Conservation (phyloP, 2,888 invertebrate genomes). For the Spialia ferax region DNA sequence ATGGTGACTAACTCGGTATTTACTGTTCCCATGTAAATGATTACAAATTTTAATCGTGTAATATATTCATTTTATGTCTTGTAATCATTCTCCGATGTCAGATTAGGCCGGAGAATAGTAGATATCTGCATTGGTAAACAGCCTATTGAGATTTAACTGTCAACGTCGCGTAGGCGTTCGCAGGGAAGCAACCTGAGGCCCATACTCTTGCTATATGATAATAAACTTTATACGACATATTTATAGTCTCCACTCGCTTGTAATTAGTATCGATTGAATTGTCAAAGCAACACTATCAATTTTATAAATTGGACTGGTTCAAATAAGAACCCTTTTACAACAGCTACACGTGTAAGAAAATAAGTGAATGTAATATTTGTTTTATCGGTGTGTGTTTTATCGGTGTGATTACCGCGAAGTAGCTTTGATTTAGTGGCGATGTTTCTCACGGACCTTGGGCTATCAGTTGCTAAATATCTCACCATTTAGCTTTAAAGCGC, state of each 20-base stretch:
- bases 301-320: slow-evolving; percentile 25
- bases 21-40: slow-evolving; percentile 42
- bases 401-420: slow-evolving; percentile 26
- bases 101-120: slow-evolving; percentile 38
- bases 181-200: slow-evolving; percentile 34
- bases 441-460: slow-evolving; percentile 35
- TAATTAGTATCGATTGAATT: slow-evolving; percentile 37
- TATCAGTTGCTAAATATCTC: slow-evolving; percentile 41
- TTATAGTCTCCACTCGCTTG: slow-evolving; percentile 33
- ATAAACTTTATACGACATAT: slow-evolving; percentile 27
- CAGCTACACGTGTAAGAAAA: slow-evolving; percentile 26
- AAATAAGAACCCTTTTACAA: slow-evolving; percentile 29
- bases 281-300: slow-evolving; percentile 33
- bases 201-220: slow-evolving; percentile 32
- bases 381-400: no score
- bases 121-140: slow-evolving; percentile 40
- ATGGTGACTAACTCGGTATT: slow-evolving; percentile 61
- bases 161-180: slow-evolving; percentile 35
- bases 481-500: slow-evolving; percentile 34
- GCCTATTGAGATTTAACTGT: slow-evolving; percentile 41
- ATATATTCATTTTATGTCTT: slow-evolving; percentile 35
- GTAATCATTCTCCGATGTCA: slow-evolving; percentile 38
- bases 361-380: slow-evolving; percentile 26
- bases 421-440: slow-evolving; percentile 17
- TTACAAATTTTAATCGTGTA: slow-evolving; percentile 40